phyloP scores from a whole-genome alignment of 2,888 invertebrate species.

The Volucella bombylans region DNA sequence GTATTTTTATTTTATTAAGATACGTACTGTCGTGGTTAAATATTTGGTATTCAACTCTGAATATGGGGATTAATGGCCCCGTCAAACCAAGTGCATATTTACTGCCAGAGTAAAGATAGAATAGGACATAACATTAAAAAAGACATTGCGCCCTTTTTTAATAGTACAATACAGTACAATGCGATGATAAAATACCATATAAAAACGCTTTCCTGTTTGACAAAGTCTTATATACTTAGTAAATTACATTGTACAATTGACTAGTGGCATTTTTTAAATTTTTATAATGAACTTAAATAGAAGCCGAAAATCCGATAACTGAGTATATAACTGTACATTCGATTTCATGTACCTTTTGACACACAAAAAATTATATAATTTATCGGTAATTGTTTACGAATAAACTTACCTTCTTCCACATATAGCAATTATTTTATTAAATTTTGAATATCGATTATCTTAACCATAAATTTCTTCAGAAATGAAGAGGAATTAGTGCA shows the following conservation, averaged over 20 bases:
- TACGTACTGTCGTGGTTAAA: constrained; percentile 12
- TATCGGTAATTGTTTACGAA: not conserved
- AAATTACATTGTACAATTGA: constrained; percentile 60
- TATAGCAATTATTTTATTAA: not conserved
- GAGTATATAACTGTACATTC: constrained; percentile 6
- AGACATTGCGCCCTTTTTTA: too few species aligned
- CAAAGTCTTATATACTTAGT: constrained; percentile 4
- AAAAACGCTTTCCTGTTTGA: constrained; percentile 4
- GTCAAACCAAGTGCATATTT: too few species aligned
- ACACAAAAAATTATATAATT: constrained; percentile 6
- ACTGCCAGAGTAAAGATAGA: too few species aligned
- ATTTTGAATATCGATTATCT: constrained; percentile 19
- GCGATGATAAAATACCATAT: constrained; percentile 7
- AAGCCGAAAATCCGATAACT: not conserved
- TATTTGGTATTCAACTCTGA: not conserved
- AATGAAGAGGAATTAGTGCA: constrained; percentile 36
- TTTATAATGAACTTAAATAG: not conserved
- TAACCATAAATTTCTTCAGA: constrained; percentile 32
- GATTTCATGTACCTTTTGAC: not conserved
- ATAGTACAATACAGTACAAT: not conserved
- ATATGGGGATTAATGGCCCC: not conserved
- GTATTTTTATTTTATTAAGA: not conserved
- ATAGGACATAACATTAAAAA: too few species aligned
- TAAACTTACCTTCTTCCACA: constrained; percentile 1
- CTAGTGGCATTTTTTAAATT: constrained; percentile 52